Conservation (phyloP, 1,140 invertebrate species). For the Pectinophora gossypiella region DNA sequence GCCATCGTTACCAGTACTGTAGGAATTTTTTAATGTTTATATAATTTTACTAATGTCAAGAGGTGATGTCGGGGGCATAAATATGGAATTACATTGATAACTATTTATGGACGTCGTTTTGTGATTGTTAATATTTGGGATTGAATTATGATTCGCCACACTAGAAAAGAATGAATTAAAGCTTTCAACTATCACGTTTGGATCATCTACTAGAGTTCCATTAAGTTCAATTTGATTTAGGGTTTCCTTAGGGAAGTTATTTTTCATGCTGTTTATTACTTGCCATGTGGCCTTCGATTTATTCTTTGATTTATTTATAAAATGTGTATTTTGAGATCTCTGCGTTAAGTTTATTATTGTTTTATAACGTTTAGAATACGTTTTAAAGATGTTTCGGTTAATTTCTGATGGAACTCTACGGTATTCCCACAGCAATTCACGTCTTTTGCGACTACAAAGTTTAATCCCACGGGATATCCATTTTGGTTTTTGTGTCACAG, state of each 20-base stretch:
- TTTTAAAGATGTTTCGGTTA: slow-evolving; percentile 6
- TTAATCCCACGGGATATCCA: background rate
- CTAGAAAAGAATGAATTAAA: too few relatives aligned
- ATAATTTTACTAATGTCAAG: too few relatives aligned
- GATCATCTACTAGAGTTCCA: too few relatives aligned
- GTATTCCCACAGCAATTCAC: background rate
- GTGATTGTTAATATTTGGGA: too few relatives aligned
- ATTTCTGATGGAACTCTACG: background rate
- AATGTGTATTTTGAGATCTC: slow-evolving; percentile 12
- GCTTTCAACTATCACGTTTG: too few relatives aligned
- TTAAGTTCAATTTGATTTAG: too few relatives aligned
- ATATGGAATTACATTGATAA: too few relatives aligned
- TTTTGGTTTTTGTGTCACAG: background rate
- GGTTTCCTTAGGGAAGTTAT: slow-evolving; percentile 2
- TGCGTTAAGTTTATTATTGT: slow-evolving; percentile 13
- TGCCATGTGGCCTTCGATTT: slow-evolving; percentile 14
- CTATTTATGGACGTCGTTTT: too few relatives aligned
- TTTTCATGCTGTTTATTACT: slow-evolving; percentile 10
- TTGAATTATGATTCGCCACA: too few relatives aligned
- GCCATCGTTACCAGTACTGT: too few relatives aligned
- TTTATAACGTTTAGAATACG: slow-evolving; percentile 7
- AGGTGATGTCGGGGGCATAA: too few relatives aligned
- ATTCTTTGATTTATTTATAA: slow-evolving; percentile 10
- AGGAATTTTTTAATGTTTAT: too few relatives aligned
- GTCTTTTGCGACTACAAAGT: background rate